Evolutionary conservation across 2,113 vertebrate genomes (phyloP).

Genomic region (Pluvianellus socialis): DNA sequence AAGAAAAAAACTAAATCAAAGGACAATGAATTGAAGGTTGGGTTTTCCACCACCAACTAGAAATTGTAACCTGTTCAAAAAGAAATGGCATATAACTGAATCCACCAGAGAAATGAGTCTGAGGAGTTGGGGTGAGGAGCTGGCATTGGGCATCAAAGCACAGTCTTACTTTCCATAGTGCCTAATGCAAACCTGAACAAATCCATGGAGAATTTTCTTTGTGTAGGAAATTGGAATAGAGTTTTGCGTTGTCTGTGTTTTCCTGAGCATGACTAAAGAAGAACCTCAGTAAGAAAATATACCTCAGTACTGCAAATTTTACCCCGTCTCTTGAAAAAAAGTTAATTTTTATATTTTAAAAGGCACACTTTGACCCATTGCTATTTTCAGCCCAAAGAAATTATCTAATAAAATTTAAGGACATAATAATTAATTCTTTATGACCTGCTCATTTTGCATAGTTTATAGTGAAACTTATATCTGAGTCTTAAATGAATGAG

Average conservation of each 20-base stretch:
- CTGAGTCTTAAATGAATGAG: neutral
- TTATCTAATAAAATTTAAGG: conserved; percentile 28
- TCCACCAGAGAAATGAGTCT: no score
- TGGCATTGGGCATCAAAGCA: no score
- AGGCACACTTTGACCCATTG: neutral
- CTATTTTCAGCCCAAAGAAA: conserved; percentile 32
- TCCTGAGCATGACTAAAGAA: neutral
- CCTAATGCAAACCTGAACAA: no score
- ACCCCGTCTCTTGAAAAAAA: neutral
- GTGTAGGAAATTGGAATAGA: no score
- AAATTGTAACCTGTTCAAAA: no score
- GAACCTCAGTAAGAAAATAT: neutral
- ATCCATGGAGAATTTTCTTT: no score
- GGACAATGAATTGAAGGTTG: no score
- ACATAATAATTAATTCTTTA: conserved; percentile 19
- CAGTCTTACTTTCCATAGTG: no score
- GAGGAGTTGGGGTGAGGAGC: no score
- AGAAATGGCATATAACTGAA: no score
- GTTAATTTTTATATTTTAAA: conserved; percentile 3
- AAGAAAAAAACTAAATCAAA: no score
- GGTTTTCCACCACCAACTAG: no score
- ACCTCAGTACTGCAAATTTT: neutral
- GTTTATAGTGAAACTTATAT: neutral
- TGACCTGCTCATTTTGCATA: neutral
- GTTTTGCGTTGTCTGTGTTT: neutral